phyloP scores from a whole-genome alignment of 2,888 invertebrate genomes.

The Acrobasis consociella region DNA sequence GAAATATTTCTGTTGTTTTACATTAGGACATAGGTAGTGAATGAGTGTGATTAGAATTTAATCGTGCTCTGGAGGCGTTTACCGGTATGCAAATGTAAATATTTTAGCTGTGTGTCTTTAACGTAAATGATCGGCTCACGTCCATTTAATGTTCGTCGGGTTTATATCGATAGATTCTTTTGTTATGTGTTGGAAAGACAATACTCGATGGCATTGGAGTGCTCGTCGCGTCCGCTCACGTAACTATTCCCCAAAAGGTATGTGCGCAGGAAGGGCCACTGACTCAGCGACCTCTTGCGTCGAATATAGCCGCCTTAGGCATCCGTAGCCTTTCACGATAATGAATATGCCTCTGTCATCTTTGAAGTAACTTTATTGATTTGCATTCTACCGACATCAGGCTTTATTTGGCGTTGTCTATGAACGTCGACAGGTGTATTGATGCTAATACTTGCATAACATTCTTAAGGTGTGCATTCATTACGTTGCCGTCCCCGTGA shows the following conservation, averaged over 20 bases:
- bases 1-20: not conserved
- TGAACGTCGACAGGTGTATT: conserved; percentile 41
- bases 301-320: conserved; percentile 42
- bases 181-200: conserved; percentile 44
- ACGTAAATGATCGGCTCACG: conserved; percentile 18
- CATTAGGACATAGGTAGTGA: not conserved
- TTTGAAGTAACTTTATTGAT: conserved; percentile 68
- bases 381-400: conserved; percentile 50
- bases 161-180: conserved; percentile 18
- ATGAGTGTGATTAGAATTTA: conserved; percentile 25
- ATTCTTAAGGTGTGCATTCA: conserved; percentile 23
- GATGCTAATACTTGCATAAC: conserved; percentile 25
- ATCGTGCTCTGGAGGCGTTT: conserved; percentile 22
- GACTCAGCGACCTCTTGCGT: conserved; percentile 68
- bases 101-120: conserved; percentile 1
- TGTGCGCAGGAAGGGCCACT: conserved; percentile 72
- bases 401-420: conserved; percentile 46
- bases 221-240: conserved; percentile 68
- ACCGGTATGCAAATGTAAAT: conserved; percentile 26
- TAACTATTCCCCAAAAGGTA: conserved; percentile 71
- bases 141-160: not conserved
- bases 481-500: conserved; percentile 13
- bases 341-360: conserved; percentile 47
- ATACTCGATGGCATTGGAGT: conserved; percentile 58
- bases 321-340: conserved; percentile 65